phyloP scores from a whole-genome alignment of 2,888 invertebrate species.

The Criorhina ranunculi region DNA sequence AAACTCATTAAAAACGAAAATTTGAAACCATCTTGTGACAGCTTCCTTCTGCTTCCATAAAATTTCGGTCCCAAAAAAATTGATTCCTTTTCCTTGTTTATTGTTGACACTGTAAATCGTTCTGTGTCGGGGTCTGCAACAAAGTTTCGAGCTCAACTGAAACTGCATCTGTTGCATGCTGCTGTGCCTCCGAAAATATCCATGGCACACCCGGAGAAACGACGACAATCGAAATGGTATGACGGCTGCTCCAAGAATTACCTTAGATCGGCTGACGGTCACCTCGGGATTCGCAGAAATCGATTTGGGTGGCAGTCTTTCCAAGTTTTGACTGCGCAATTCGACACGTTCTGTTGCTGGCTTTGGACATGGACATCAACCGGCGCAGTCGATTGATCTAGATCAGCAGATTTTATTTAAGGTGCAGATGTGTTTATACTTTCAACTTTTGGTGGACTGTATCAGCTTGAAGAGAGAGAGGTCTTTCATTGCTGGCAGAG shows the following conservation, averaged over 20 bases:
- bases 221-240: slow-evolving; percentile 19
- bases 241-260: slow-evolving; percentile 21
- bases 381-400: slow-evolving; percentile 19
- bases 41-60: slow-evolving; percentile 3
- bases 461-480: slow-evolving; percentile 27
- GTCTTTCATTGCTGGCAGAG: neutral
- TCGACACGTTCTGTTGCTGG: slow-evolving; percentile 57
- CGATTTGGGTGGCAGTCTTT: slow-evolving; percentile 51
- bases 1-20: slow-evolving; percentile 27
- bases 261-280: slow-evolving; percentile 58
- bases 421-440: slow-evolving; percentile 24
- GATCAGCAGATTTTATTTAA: slow-evolving; percentile 45
- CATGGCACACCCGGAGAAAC: slow-evolving; percentile 42
- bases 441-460: neutral
- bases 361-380: too few relatives aligned
- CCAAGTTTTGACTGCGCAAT: slow-evolving; percentile 32
- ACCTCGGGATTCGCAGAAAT: slow-evolving; percentile 48
- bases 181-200: slow-evolving; percentile 45
- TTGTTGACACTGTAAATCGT: slow-evolving; percentile 55
- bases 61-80: slow-evolving; percentile 39
- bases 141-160: slow-evolving; percentile 29
- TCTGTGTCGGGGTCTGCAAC: slow-evolving; percentile 25
- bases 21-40: slow-evolving; percentile 12
- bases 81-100: slow-evolving; percentile 43
- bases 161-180: slow-evolving; percentile 31